Conservation (phyloP, 2,888 invertebrate genomes). For the Cistogaster globosa region DNA sequence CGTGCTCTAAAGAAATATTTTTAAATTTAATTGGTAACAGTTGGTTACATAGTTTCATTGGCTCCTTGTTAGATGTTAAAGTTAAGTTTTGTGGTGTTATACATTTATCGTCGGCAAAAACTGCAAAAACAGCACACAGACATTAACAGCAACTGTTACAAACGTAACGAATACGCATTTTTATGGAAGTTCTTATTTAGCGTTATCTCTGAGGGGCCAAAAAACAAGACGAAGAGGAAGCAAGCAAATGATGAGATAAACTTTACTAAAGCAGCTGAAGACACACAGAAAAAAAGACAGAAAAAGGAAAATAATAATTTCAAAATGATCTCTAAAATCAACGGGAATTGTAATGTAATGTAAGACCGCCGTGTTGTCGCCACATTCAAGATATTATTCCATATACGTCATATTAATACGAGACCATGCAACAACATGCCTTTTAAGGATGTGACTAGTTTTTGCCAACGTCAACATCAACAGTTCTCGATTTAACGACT, state of each 20-base stretch:
- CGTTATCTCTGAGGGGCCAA: slow-evolving; percentile 52
- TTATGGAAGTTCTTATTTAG: slow-evolving; percentile 55
- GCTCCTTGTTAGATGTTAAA: no score
- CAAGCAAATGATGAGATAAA: slow-evolving; percentile 9
- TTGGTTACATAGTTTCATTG: slow-evolving; percentile 56
- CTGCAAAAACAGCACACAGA: not conserved
- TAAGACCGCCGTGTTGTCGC: slow-evolving; percentile 69
- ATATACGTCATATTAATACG: slow-evolving; percentile 62
- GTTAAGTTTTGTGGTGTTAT: slow-evolving; percentile 53
- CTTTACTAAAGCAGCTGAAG: not conserved
- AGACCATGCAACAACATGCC: slow-evolving; percentile 68
- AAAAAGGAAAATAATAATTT: slow-evolving; percentile 3
- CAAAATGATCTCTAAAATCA: slow-evolving; percentile 50
- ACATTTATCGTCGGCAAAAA: slow-evolving; percentile 20
- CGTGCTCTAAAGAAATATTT: slow-evolving; percentile 55
- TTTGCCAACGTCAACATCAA: slow-evolving; percentile 25
- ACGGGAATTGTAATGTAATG: slow-evolving; percentile 50
- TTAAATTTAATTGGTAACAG: slow-evolving; percentile 68
- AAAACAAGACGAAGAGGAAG: not conserved
- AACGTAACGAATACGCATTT: slow-evolving; percentile 45
- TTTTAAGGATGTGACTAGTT: slow-evolving; percentile 67
- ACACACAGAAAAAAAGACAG: not conserved
- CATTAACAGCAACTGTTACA: slow-evolving; percentile 3
- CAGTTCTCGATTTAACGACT: slow-evolving; percentile 35
- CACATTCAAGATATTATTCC: slow-evolving; percentile 70